Conservation (phyloP, 1,140 invertebrate genomes). For the Macrosteles quadrilineatus region DNA sequence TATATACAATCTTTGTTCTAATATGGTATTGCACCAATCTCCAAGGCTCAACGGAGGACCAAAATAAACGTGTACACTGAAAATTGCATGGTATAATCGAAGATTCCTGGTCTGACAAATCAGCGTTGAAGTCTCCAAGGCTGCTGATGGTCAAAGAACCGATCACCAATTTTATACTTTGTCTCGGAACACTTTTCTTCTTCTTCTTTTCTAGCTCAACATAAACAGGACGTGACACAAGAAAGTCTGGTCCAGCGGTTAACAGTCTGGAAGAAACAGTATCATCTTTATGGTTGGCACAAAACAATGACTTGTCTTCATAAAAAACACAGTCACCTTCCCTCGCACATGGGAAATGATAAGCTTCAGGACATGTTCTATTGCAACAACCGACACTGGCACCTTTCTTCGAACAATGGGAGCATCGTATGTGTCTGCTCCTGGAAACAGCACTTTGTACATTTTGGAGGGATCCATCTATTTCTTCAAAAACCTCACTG, state of each 20-base stretch:
- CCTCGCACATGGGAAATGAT: conserved; percentile 87
- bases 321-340: conserved; percentile 72
- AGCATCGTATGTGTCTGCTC: conserved; percentile 80
- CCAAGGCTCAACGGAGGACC: conserved; percentile 87
- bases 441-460: conserved; percentile 88
- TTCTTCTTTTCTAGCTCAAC: conserved; percentile 81
- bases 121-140: conserved; percentile 74
- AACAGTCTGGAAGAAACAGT: conserved; percentile 57
- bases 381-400: conserved; percentile 91
- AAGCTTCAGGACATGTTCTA: conserved; percentile 83
- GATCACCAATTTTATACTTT: conserved; percentile 72
- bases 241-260: conserved; percentile 65
- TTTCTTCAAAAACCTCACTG: conserved; percentile 94
- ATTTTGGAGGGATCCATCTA: conserved; percentile 92
- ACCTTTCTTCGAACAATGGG: conserved; percentile 77
- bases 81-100: conserved; percentile 83
- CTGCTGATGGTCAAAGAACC: conserved; percentile 81
- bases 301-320: conserved; percentile 86
- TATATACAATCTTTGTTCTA: conserved; percentile 67
- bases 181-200: conserved; percentile 69
- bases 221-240: conserved; percentile 76
- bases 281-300: conserved; percentile 65
- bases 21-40: conserved; percentile 78
- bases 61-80: conserved; percentile 75
- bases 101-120: conserved; percentile 71